phyloP scores from a whole-genome alignment of 2,888 invertebrate genomes.

The Drosophila pegasa region DNA sequence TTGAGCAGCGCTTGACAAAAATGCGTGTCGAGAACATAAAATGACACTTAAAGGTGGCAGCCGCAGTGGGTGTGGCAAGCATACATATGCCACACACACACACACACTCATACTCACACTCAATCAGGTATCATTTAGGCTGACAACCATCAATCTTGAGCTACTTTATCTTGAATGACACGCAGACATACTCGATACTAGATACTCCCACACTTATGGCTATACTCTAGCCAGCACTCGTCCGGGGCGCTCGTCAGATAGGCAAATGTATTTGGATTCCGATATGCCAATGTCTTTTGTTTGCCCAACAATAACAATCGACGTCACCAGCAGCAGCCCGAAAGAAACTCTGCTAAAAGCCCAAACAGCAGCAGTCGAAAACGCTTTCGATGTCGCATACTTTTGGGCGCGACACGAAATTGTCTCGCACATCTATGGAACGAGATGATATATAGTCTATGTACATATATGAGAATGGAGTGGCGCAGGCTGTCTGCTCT shows the following conservation, averaged over 20 bases:
- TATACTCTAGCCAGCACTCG: constrained; percentile 26
- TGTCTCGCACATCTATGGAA: constrained; percentile 21
- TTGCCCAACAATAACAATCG: constrained; percentile 80
- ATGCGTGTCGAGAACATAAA: constrained; percentile 80
- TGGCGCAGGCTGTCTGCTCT: constrained; percentile 13
- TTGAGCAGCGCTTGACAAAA: constrained; percentile 59
- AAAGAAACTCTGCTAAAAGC: constrained; percentile 51
- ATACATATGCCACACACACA: constrained; percentile 49
- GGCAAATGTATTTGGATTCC: constrained; percentile 71
- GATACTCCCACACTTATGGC: constrained; percentile 43
- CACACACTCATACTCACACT: constrained; percentile 42
- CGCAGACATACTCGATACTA: constrained; percentile 58
- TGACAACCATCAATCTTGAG: constrained; percentile 77
- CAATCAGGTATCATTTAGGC: constrained; percentile 76
- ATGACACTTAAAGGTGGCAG: constrained; percentile 76
- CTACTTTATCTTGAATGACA: constrained; percentile 67
- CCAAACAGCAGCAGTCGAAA: constrained; percentile 21
- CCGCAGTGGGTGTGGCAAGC: constrained; percentile 6
- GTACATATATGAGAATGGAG: constrained; percentile 11
- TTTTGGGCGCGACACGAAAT: constrained; percentile 59
- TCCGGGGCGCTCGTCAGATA: constrained; percentile 35
- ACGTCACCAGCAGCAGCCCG: constrained; percentile 57
- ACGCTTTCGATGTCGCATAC: constrained; percentile 62
- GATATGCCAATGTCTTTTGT: constrained; percentile 62
- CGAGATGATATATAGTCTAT: constrained; percentile 43